Conservation (phyloP, 30 jellyfish, hydroid and myxozoan genomes). For the Aurelia coerulea region DNA sequence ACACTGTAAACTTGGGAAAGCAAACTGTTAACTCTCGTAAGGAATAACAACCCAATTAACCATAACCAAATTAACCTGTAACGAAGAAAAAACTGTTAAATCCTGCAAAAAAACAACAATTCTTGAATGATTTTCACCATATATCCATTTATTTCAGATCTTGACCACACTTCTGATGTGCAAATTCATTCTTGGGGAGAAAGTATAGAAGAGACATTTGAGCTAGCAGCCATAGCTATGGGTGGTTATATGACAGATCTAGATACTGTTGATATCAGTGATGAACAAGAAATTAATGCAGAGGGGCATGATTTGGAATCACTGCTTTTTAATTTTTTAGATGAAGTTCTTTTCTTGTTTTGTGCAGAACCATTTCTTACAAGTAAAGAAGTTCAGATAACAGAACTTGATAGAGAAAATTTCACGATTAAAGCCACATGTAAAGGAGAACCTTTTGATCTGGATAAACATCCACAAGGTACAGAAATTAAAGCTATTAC, state of each 20-base stretch:
- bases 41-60: too few species aligned
- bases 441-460: constrained; percentile 91
- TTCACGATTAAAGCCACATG: constrained; percentile 81
- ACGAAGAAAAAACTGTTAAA: too few species aligned
- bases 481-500: constrained; percentile 99
- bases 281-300: constrained; percentile 74
- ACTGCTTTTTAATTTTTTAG: constrained; percentile 77
- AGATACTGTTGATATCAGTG: constrained; percentile 65
- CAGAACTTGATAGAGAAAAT: constrained; percentile 77
- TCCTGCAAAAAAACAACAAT: too few species aligned
- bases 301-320: constrained; percentile 97
- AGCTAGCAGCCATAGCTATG: constrained; percentile 87
- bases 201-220: constrained; percentile 84
- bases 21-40: too few species aligned
- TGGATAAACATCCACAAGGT: constrained; percentile 96
- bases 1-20: too few species aligned
- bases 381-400: constrained; percentile 62
- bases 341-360: constrained; percentile 88
- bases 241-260: constrained; percentile 91
- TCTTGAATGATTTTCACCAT: too few species aligned
- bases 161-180: constrained; percentile 99
- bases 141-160: constrained; percentile 28
- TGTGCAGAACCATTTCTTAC: constrained; percentile 91
- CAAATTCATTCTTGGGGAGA: constrained; percentile 98
- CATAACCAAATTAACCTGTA: too few species aligned